Base-by-base conservation (phyloP, 2,113 vertebrate species). In the Rhinoderma darwinii region DNA sequence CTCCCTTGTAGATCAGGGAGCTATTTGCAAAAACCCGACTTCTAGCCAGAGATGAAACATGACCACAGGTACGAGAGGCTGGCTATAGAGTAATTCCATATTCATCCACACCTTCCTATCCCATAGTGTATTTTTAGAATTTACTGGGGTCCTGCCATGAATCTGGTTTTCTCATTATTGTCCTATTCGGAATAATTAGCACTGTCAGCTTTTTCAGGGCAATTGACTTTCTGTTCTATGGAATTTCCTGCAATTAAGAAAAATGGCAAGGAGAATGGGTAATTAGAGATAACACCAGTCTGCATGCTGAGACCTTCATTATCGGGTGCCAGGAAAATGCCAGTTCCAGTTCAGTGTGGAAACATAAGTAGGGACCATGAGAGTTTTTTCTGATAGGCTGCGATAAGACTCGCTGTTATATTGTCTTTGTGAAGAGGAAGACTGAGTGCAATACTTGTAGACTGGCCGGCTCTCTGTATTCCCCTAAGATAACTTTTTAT, bases 221-320 rank as follows among this genome's bases (percentile, higher is more conserved):
- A 43, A 41, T 81, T 81, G 44, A 73, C 82, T 84, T 73, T 84
- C 44, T 72, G 32, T 41, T 72, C 43, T 54, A 84, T 56, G 66
- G 66, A 72, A 84, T 84, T 84, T 84, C 82, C 82, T 73, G 82
- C 27, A 72, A 84, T 84, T 84, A 84, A 84, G 37, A 82, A 83
- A 39, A 54, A 73, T 84, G 68, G 66, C 30, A 72, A 73, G 43
- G 47, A 84, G 66, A 84, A 84, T 50, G 22, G 66, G 20, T 50
- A 50, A 50, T 66, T 83, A 83, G 50, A 70, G 61, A 47, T 66
- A 73, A 73, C 43, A 51, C 27, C 44, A 54, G 82, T 73, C 82
- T 83, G 61, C 35, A 39, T 27, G 30, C 43, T 70, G 66, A 32
- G 63, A 51, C 63, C 78, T 61, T 81, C n/a, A 10, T 43, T 81